Evolutionary conservation across 2,797 vertebrate genomes (phyloP).

Genomic region (Ammospiza maritima): DNA sequence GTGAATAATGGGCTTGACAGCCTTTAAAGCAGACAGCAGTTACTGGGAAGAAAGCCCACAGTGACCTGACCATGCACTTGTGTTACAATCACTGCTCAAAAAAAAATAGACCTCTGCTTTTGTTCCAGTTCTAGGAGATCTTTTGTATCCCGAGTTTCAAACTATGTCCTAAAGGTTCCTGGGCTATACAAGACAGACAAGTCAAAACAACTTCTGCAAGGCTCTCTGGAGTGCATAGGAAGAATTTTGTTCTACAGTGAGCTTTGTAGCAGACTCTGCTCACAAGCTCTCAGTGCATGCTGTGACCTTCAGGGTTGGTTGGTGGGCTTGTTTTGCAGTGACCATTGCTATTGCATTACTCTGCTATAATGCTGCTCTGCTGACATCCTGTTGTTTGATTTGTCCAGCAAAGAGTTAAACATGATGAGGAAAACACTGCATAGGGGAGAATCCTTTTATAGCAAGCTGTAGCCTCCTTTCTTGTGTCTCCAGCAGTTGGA

Average conservation of each 20-base stretch:
- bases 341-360: not conserved
- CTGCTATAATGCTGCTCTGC: not conserved
- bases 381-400: not conserved
- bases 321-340: not conserved
- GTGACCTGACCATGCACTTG: not conserved
- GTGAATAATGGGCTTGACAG: not conserved
- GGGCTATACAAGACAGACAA: not conserved
- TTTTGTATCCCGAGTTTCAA: not conserved
- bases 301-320: not conserved
- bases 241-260: not conserved
- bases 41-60: not conserved
- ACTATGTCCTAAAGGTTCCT: not conserved
- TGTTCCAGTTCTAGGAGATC: not conserved
- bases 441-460: not conserved
- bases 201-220: not conserved
- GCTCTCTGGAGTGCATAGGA: not conserved
- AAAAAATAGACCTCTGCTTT: not conserved
- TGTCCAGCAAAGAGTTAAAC: not conserved
- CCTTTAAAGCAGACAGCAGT: not conserved
- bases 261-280: not conserved
- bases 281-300: not conserved
- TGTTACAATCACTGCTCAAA: not conserved
- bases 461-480: not conserved
- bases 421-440: fast-evolving
- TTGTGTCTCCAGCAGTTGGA: not conserved